These are phyloP conservation scores for Engystomops pustulosus DNA, from an alignment of 2,113 vertebrate species.

Conservation along the genomic window DNA sequence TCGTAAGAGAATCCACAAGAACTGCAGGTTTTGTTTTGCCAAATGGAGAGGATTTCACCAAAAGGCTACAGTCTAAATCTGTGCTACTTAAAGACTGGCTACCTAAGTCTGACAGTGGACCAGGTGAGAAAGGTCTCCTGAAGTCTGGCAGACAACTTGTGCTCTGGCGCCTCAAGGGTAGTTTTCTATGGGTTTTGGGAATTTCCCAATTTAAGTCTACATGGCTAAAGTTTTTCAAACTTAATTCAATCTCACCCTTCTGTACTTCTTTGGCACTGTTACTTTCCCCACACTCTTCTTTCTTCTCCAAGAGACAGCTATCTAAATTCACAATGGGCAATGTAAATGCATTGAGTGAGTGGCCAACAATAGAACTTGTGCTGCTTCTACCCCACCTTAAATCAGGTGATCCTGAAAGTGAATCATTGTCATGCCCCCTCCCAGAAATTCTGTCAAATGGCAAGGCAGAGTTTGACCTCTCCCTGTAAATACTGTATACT, in stretches of 20 bases:
- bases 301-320: slow-evolving; percentile 74
- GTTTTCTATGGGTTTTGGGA: slow-evolving; percentile 58
- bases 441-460: slow-evolving; percentile 48
- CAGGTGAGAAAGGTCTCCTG: slow-evolving; percentile 63
- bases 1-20: slow-evolving; percentile 70
- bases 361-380: slow-evolving; percentile 84
- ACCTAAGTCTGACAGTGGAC: slow-evolving; percentile 69
- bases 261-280: slow-evolving; percentile 68
- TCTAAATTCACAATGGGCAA: slow-evolving; percentile 83
- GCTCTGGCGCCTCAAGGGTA: slow-evolving; percentile 70
- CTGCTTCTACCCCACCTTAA: slow-evolving; percentile 71
- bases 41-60: slow-evolving; percentile 72
- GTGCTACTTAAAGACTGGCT: slow-evolving; percentile 67
- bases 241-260: slow-evolving; percentile 69
- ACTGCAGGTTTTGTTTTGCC: slow-evolving; percentile 72
- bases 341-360: slow-evolving; percentile 88
- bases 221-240: slow-evolving; percentile 68
- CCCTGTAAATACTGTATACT: slow-evolving; percentile 89
- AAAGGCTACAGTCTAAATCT: slow-evolving; percentile 72
- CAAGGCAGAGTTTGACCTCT: slow-evolving; percentile 68
- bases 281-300: slow-evolving; percentile 53
- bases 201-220: slow-evolving; percentile 59
- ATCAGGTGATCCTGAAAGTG: slow-evolving; percentile 66
- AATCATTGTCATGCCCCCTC: slow-evolving; percentile 53
- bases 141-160: slow-evolving; percentile 74